These are phyloP conservation scores for Oedothorax gibbosus DNA, from an alignment of 1,140 invertebrate genomes.

Conservation along the genomic window DNA sequence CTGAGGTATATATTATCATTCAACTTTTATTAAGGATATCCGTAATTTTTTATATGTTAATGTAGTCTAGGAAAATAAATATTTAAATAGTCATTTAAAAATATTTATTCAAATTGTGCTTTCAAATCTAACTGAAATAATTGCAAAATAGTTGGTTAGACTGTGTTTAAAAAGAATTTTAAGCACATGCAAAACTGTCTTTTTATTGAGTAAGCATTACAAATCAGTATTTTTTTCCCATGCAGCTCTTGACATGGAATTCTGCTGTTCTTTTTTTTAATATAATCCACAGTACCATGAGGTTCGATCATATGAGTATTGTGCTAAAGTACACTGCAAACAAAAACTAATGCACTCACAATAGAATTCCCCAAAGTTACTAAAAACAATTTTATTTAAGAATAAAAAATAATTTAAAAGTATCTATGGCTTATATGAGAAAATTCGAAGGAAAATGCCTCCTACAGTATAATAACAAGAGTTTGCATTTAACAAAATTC, in stretches of 20 bases:
- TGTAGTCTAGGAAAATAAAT: too few relatives aligned
- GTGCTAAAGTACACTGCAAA: conserved; percentile 28
- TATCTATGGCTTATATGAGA: neutral
- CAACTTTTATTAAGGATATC: too few relatives aligned
- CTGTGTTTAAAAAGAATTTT: conserved; percentile 3
- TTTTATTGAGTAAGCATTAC: conserved; percentile 46
- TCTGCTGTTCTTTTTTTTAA: neutral
- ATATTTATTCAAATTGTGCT: too few relatives aligned
- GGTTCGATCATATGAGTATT: conserved; percentile 5
- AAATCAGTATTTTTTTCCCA: conserved; percentile 25
- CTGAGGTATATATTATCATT: too few relatives aligned
- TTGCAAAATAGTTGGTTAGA: neutral
- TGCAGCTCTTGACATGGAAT: conserved; percentile 20
- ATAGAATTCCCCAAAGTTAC: conserved; percentile 41
- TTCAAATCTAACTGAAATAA: too few relatives aligned
- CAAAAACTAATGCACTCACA: conserved; percentile 26
- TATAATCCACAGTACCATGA: conserved; percentile 13
- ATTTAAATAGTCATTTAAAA: too few relatives aligned
- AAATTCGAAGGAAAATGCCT: conserved; percentile 1
- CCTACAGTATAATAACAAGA: conserved; percentile 20
- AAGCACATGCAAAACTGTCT: conserved; percentile 24
- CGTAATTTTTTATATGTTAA: too few relatives aligned
- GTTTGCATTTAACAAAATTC: conserved; percentile 13
- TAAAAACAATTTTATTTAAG: conserved; percentile 54
- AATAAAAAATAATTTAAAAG: conserved; percentile 50